Base-by-base conservation (phyloP, 2,113 vertebrate species). In the Petrocephalus microphthalmus region DNA sequence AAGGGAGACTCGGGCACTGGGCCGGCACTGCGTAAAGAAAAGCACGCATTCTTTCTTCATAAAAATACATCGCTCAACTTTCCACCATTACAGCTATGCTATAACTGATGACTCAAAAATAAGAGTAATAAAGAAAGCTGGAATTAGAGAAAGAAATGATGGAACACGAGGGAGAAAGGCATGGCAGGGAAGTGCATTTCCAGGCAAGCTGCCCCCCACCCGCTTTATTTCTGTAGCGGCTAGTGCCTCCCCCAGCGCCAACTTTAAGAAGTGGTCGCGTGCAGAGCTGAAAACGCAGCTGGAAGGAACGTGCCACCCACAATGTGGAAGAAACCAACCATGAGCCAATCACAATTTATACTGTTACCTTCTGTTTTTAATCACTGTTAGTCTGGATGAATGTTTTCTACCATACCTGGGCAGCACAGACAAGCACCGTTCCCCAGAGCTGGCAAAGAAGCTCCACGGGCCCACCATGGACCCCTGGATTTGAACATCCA, bases 1-100 rank as follows among this genome's bases (percentile, higher is more conserved):
- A 98, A 92, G 0, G 96, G 96, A 90, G 97, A 98, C 82, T 93
- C 93, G 7, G 89, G 67, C 53, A 94, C 56, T 20, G 94, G 93
- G 88, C 95, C 37, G 87, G 93, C 94, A 84, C 97, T 98, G 91
- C 88, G 90, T 92, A 56, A 7, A 93, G 91, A 90, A 8, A 78
- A 89, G 53, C 33, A 87, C 22, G 47, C 85, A 49, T 64, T 87
- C 33, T 47, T 45, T 13, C 22, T 47, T 47, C 8, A 37, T 3
- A 87, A 56, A 57, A 60, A 54, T n/a, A 45, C 42, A 82, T 54
- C 84, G 25, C 11, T 85, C 13, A 7, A 53, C 42, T 49, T 85
- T 54, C 84, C 25, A 56, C 29, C 52, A 54, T 85, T 54, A 85
- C 25, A 85, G 51, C 51, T 85, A 52, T 8, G 25, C 47, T 85